These are phyloP conservation scores for Tadarida brasiliensis DNA, from an alignment of 2,797 vertebrate species.

Conservation along the genomic window DNA sequence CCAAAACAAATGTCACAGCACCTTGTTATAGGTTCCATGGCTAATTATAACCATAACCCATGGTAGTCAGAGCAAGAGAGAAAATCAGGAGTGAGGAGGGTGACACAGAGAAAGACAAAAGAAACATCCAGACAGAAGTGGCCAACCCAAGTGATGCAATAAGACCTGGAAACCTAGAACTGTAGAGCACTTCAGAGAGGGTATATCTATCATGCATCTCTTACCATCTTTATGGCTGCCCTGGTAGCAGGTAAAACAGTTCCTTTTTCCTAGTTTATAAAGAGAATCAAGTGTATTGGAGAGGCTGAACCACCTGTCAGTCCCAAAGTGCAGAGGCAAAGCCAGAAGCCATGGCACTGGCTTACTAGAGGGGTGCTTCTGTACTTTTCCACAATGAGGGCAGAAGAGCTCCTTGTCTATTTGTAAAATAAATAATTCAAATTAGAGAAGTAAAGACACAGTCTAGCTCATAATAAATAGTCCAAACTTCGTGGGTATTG, in stretches of 20 bases:
- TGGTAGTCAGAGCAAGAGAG: background rate
- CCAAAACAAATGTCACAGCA: constrained; percentile 80
- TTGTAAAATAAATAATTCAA: constrained; percentile 24
- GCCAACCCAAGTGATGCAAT: background rate
- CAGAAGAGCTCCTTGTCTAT: background rate
- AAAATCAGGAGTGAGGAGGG: background rate
- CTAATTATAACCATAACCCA: constrained; percentile 71
- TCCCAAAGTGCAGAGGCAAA: background rate
- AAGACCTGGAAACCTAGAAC: background rate
- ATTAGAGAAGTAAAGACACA: background rate
- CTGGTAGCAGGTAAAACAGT: background rate
- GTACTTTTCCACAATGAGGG: background rate
- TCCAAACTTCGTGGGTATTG: background rate
- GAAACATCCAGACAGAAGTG: background rate
- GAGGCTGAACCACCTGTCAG: background rate
- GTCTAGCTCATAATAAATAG: background rate
- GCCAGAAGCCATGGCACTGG: background rate
- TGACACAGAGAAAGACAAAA: background rate
- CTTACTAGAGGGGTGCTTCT: background rate
- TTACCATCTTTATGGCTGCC: background rate
- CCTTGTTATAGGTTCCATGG: constrained; percentile 51
- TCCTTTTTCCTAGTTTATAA: background rate
- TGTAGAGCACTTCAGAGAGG: background rate
- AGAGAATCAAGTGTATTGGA: background rate
- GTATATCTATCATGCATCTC: fast-evolving